These are phyloP conservation scores for Rallus limicola DNA, from an alignment of 2,113 vertebrate genomes.

Conservation along the genomic window DNA sequence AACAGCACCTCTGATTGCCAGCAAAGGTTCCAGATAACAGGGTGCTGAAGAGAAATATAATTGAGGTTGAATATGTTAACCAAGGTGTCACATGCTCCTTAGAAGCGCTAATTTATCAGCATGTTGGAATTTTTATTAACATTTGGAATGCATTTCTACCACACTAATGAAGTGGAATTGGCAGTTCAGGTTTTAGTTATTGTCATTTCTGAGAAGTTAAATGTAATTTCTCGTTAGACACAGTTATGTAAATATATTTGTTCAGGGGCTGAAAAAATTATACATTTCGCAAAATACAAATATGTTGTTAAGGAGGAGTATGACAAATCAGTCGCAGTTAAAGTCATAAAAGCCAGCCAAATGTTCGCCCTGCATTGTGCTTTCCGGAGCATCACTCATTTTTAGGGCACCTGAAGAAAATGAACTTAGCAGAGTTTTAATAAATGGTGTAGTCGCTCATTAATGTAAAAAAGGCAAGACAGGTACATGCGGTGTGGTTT, in stretches of 20 bases:
- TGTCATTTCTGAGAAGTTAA: constrained; percentile 88
- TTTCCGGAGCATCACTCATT: constrained; percentile 22
- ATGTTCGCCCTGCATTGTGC: constrained; percentile 15
- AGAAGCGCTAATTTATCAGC: constrained; percentile 96
- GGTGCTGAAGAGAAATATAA: constrained; percentile 99
- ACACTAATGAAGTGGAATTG: constrained; percentile 88
- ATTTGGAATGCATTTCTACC: constrained; percentile 86
- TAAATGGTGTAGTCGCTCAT: not conserved
- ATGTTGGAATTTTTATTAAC: constrained; percentile 97
- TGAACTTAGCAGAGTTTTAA: constrained; percentile 62
- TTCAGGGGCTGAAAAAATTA: constrained; percentile 84
- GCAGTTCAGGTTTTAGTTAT: constrained; percentile 86
- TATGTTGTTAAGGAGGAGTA: constrained; percentile 78
- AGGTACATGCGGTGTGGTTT: not conserved
- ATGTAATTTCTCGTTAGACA: constrained; percentile 85
- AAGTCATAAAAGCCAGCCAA: constrained; percentile 57
- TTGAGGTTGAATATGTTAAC: constrained; percentile 99
- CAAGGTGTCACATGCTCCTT: constrained; percentile 96
- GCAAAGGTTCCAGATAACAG: constrained; percentile 99
- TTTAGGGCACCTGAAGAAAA: constrained; percentile 30
- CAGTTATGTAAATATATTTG: constrained; percentile 91
- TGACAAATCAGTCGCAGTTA: constrained; percentile 71
- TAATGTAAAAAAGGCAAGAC: not conserved
- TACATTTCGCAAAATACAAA: constrained; percentile 81
- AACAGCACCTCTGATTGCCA: constrained; percentile 99